Evolutionary conservation across 1,140 invertebrate genomes (phyloP).

Genomic region (Drosophila orena): DNA sequence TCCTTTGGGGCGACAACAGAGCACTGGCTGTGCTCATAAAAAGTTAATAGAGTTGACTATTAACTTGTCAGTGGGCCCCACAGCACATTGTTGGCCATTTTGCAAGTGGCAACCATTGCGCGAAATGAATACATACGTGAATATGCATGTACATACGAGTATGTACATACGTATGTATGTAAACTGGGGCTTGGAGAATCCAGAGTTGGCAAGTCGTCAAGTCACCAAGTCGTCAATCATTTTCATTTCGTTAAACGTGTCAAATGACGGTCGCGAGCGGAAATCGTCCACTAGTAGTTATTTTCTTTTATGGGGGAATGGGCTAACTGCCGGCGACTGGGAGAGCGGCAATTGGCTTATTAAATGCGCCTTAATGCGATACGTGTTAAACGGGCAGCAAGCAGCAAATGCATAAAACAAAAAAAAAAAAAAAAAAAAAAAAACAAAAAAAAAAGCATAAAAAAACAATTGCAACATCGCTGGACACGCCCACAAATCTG

Average conservation of each 20-base stretch:
- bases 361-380: slow-evolving; percentile 55
- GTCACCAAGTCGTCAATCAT: slow-evolving; percentile 66
- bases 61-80: slow-evolving; percentile 71
- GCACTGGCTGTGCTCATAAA: slow-evolving; percentile 49
- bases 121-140: background rate
- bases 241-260: slow-evolving; percentile 74
- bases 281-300: slow-evolving; percentile 53
- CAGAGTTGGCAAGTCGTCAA: slow-evolving; percentile 24
- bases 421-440: slow-evolving; percentile 2
- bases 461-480: slow-evolving; percentile 37
- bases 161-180: background rate
- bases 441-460: too few relatives aligned
- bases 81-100: slow-evolving; percentile 38
- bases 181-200: slow-evolving; percentile 11
- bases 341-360: slow-evolving; percentile 33
- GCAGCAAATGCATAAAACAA: background rate
- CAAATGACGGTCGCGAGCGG: slow-evolving; percentile 70
- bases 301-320: slow-evolving; percentile 53
- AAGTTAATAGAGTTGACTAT: slow-evolving; percentile 64
- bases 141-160: background rate
- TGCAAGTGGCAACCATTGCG: slow-evolving; percentile 46
- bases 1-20: slow-evolving; percentile 49
- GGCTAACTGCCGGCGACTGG: slow-evolving; percentile 8
- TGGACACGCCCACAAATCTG: slow-evolving; percentile 28
- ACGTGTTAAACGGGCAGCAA: slow-evolving; percentile 26